phyloP scores from a whole-genome alignment of 2,797 vertebrate species.

The Megalops cyprinoides region DNA sequence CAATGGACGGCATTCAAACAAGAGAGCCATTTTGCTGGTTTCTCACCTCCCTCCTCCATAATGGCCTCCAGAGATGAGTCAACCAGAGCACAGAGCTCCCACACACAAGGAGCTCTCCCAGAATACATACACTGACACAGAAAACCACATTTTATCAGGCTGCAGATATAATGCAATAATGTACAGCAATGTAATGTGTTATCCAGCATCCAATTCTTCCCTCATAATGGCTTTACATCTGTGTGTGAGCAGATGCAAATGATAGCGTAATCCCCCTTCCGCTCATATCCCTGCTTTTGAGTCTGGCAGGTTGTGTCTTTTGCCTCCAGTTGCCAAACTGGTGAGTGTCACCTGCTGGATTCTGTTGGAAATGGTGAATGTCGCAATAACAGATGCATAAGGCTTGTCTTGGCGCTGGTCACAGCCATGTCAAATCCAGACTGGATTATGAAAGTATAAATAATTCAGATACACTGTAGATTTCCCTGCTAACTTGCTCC shows the following conservation, averaged over 20 bases:
- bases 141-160: no score
- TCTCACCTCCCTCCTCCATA: no score
- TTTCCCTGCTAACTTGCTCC: background rate
- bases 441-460: background rate
- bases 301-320: background rate
- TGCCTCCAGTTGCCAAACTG: background rate
- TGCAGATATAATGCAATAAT: no score
- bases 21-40: no score
- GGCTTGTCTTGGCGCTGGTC: background rate
- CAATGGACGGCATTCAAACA: no score
- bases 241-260: background rate
- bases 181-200: no score
- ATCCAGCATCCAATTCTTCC: background rate
- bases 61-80: no score
- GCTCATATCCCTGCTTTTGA: background rate
- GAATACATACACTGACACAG: no score
- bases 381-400: background rate
- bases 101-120: no score
- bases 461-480: background rate
- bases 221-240: background rate
- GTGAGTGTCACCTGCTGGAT: background rate
- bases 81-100: no score
- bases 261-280: no score
- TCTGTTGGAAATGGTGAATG: background rate
- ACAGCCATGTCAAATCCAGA: background rate